These are phyloP conservation scores for Cenopis cana DNA, from an alignment of 2,888 invertebrate species.

Conservation along the genomic window DNA sequence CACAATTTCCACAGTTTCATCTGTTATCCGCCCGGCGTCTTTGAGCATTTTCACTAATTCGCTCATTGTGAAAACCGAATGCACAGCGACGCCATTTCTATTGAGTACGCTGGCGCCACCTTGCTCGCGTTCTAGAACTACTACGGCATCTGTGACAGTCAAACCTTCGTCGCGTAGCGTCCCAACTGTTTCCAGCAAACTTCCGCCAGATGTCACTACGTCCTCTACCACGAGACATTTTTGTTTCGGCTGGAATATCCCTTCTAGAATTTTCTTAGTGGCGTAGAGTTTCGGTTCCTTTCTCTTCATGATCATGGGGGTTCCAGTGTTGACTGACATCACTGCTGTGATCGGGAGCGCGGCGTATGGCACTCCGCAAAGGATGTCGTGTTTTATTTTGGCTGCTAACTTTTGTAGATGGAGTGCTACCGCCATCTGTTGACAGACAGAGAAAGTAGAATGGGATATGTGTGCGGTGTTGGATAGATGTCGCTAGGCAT, in stretches of 20 bases:
- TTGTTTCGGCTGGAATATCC: constrained; percentile 87
- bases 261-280: constrained; percentile 97
- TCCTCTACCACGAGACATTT: constrained; percentile 96
- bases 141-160: constrained; percentile 91
- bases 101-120: constrained; percentile 92
- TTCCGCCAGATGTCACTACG: constrained; percentile 96
- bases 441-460: constrained; percentile 35
- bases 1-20: constrained; percentile 72
- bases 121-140: constrained; percentile 97
- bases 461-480: not conserved
- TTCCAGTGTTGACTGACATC: constrained; percentile 88
- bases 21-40: constrained; percentile 86
- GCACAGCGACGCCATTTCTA: constrained; percentile 88
- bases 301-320: constrained; percentile 95
- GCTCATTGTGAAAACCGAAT: constrained; percentile 88
- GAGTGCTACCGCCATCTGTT: constrained; percentile 69
- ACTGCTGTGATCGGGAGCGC: constrained; percentile 97
- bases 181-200: constrained; percentile 94
- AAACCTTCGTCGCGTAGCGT: constrained; percentile 88
- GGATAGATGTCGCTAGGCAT: constrained; percentile 10
- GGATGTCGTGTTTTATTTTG: constrained; percentile 83
- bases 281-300: constrained; percentile 98
- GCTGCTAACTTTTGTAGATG: constrained; percentile 66
- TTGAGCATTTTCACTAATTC: constrained; percentile 86
- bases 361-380: constrained; percentile 99